A percentile compares a stretch with the other conserved stretches of the same genome.
These are phyloP conservation scores for Hydra vulgaris DNA, from an alignment of 30 jellyfish, hydroid and myxozoan genomes.

Conservation along the genomic window DNA sequence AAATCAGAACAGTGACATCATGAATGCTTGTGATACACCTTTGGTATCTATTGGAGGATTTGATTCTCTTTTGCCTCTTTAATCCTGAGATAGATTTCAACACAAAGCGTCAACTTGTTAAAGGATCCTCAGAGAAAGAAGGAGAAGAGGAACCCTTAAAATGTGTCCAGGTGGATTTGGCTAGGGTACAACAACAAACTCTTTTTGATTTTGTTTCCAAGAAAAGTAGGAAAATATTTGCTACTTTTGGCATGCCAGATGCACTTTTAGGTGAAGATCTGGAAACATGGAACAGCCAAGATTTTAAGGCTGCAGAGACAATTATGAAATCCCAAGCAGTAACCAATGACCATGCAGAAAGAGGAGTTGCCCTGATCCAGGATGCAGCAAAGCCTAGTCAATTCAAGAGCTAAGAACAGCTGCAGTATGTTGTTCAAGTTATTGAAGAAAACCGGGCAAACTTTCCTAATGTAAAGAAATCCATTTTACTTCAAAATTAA, in stretches of 20 bases:
- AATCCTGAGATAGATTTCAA: not conserved
- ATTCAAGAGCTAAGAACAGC: not conserved
- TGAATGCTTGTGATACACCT: not conserved
- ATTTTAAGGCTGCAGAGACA: not conserved
- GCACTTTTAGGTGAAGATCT: not conserved
- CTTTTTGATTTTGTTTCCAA: not conserved
- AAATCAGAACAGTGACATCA: not conserved
- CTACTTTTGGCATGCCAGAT: not conserved
- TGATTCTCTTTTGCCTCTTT: not conserved
- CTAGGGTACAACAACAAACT: not conserved
- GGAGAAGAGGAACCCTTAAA: not conserved
- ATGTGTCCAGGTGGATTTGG: not conserved
- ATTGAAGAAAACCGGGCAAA: not conserved
- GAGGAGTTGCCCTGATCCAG: not conserved
- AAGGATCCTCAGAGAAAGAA: not conserved
- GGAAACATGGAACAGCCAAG: not conserved
- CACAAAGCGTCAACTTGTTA: not conserved
- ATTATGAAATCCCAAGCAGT: not conserved
- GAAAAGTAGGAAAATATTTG: not conserved
- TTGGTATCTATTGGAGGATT: not conserved
- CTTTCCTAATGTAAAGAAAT: not conserved
- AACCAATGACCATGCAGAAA: not conserved
- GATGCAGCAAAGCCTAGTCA: not conserved
- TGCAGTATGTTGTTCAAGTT: not conserved
- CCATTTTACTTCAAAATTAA: too few relatives aligned